Evolutionary conservation across 2,888 invertebrate species (phyloP).

Genomic region (Drosophila pullipes): DNA sequence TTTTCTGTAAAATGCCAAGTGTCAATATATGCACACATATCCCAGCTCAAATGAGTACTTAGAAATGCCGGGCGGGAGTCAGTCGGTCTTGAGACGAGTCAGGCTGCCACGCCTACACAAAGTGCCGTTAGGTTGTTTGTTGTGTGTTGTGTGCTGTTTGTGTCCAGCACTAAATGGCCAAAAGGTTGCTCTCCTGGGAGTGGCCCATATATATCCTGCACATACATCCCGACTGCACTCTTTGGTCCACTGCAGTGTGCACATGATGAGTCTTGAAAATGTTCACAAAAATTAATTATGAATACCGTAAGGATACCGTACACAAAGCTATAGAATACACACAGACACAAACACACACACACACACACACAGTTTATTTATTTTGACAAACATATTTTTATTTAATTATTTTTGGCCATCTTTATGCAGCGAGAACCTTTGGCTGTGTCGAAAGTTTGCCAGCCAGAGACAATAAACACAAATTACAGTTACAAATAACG

Average conservation of each 20-base stretch:
- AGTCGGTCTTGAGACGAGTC: constrained; percentile 34
- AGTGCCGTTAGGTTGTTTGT: constrained; percentile 57
- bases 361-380: constrained; percentile 42
- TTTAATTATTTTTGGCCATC: constrained; percentile 44
- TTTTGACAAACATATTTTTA: constrained; percentile 60
- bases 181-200: constrained; percentile 81
- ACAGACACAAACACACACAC: constrained; percentile 14
- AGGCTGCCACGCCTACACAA: constrained; percentile 44
- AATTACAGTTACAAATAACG: constrained; percentile 77
- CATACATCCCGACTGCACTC: constrained; percentile 15
- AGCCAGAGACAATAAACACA: constrained; percentile 69
- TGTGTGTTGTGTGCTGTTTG: constrained; percentile 49
- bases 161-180: constrained; percentile 81
- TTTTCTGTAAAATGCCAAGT: constrained; percentile 54
- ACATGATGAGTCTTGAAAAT: constrained; percentile 77
- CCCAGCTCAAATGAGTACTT: constrained; percentile 51
- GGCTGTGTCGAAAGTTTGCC: constrained; percentile 11
- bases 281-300: constrained; percentile 81
- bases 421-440: not conserved
- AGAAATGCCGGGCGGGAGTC: constrained; percentile 23
- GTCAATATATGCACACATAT: constrained; percentile 56
- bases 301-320: constrained; percentile 56
- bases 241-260: constrained; percentile 50
- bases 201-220: constrained; percentile 53
- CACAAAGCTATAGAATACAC: constrained; percentile 11